Percentiles rank a stretch among this genome's conserved stretches.
These are phyloP conservation scores for Orussus abietinus DNA, from an alignment of 1,140 invertebrate species.

Conservation along the genomic window DNA sequence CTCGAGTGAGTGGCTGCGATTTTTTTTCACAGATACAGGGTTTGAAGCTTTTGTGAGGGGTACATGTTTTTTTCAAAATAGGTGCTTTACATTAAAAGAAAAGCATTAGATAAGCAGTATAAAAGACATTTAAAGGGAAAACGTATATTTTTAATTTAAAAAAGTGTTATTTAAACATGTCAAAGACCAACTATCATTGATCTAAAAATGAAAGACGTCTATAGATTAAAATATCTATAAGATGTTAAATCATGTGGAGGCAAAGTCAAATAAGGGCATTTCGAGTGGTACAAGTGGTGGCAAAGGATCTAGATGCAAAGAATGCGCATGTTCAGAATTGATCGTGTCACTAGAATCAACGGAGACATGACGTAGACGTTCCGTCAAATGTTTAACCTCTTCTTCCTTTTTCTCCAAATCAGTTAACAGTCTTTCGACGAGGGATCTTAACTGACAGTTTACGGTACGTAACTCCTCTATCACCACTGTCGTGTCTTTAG, in stretches of 20 bases:
- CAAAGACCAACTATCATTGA: too few species aligned
- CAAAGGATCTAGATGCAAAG: conserved; percentile 40
- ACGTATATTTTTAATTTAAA: too few species aligned
- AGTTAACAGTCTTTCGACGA: conserved; percentile 57
- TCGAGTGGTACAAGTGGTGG: conserved; percentile 56
- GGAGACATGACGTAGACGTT: conserved; percentile 32
- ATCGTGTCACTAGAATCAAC: conserved; percentile 27
- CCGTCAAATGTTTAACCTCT: conserved; percentile 56
- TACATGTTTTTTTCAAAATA: too few species aligned
- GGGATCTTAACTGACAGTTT: conserved; percentile 56
- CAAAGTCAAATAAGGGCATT: conserved; percentile 58
- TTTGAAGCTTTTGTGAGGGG: too few species aligned
- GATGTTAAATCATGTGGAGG: conserved; percentile 35
- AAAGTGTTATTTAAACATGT: too few species aligned
- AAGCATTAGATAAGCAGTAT: too few species aligned
- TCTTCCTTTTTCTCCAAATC: conserved; percentile 60
- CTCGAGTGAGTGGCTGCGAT: too few species aligned
- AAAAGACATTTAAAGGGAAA: too few species aligned
- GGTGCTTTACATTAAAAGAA: too few species aligned
- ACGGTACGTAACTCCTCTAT: conserved; percentile 61
- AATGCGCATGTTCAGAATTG: conserved; percentile 30
- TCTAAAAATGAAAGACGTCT: too few species aligned
- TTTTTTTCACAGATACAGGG: too few species aligned
- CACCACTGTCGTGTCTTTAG: conserved; percentile 57
- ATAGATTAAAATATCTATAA: too few species aligned